Evolutionary conservation across 2,113 vertebrate genomes (phyloP), one percentile per base, ranked within the genome.

Genomic region (Tachysurus fulvidraco): DNA sequence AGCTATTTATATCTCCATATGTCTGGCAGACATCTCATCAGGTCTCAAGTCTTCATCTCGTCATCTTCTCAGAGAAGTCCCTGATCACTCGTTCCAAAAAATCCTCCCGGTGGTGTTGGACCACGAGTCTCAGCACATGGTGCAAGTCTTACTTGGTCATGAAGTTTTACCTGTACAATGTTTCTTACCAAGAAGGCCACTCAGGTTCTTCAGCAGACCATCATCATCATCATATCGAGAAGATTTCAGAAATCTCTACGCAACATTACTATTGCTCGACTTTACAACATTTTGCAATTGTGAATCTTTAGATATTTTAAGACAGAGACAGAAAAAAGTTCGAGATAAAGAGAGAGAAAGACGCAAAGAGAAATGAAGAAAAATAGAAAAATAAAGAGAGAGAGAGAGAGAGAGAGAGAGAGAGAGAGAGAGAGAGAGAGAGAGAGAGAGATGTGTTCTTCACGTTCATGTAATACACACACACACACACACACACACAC

Each of bases 1-100:
- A 55, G 50, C 28, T 79, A 79, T 79, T 79, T 57, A 79, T 79
- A 79, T 79, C 76, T 79, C 76, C 52, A 55, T 79, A 55, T 79
- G 76, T 79, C 76, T 79, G 76, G n/a, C 76, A 79, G 76, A 12
- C 52, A 3, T 79, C 76, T 79, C 52, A 55, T 79, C 76, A 78
- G 0, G n/a, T 79, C 76, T 79, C 76, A 78, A 7, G 11, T 79
- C 76, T 79, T 57, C 52, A 79, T 79, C 76, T 79, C 52, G 28
- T 79, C 76, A 79, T 79, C 76, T 79, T 4, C 76, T 57, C 76
- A 57, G 52, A 55, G 28, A 79, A 79, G 52, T 57, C 54, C 76
- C 76, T 79, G 52, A 79, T 79, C 76, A 55, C 76, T 36, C 52
- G 8, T 30, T 57, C n/a, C 76, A 55, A 79, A 79, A 57, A 57